Percentiles rank a stretch among this genome's conserved stretches.
phyloP scores from a whole-genome alignment of 30 jellyfish, hydroid and myxozoan species.

The Hydractinia symbiolongicarpus region DNA sequence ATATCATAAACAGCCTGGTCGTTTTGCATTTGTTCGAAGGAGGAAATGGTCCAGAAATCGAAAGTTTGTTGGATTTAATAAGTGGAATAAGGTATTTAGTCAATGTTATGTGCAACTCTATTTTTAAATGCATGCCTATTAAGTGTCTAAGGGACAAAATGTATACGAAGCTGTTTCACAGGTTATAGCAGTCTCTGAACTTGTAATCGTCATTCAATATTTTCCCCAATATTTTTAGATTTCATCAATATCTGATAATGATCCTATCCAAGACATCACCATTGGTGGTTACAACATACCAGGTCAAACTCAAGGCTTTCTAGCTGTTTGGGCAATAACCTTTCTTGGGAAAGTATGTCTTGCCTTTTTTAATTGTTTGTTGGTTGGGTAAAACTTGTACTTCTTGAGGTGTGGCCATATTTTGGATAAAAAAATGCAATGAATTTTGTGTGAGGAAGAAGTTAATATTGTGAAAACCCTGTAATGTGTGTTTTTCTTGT shows the following conservation, averaged over 20 bases:
- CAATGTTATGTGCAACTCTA: not conserved
- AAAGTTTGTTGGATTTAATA: slow-evolving; percentile 50
- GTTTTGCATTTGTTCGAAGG: slow-evolving; percentile 66
- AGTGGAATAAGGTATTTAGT: slow-evolving; percentile 53
- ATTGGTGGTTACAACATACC: slow-evolving; percentile 67
- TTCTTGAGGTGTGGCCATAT: not conserved
- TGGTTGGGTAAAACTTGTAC: not conserved
- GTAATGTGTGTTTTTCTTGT: no score
- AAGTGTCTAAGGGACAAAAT: not conserved
- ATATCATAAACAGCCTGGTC: slow-evolving; percentile 40
- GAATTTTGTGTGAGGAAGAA: no score
- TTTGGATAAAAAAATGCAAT: not conserved
- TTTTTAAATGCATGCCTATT: not conserved
- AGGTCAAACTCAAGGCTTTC: slow-evolving; percentile 60
- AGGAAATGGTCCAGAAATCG: slow-evolving; percentile 77
- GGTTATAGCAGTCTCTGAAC: not conserved
- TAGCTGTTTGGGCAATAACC: slow-evolving; percentile 83
- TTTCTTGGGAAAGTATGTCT: slow-evolving; percentile 74
- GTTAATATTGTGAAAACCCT: no score
- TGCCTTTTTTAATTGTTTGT: not conserved
- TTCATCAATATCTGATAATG: slow-evolving; percentile 18
- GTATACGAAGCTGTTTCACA: not conserved
- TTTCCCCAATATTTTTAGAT: not conserved
- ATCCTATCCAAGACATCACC: slow-evolving; percentile 76
- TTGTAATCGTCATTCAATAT: not conserved